A percentile compares a stretch with the other conserved stretches of the same genome.
phyloP scores from a whole-genome alignment of 1,140 invertebrate genomes.

The Littorina saxatilis region DNA sequence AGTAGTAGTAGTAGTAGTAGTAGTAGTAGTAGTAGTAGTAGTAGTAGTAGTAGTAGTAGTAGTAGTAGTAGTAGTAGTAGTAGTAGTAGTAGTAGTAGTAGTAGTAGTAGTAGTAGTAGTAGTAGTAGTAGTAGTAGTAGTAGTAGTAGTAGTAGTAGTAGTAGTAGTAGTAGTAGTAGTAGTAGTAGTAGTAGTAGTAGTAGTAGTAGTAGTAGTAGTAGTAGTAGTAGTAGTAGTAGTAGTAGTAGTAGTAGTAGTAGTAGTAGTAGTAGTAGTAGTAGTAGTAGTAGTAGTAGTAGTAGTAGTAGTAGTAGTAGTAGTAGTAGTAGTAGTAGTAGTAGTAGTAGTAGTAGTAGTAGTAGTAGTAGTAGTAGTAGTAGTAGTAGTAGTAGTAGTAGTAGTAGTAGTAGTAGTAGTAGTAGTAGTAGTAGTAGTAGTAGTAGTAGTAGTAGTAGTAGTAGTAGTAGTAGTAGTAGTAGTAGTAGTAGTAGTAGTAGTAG shows the following conservation, averaged over 20 bases:
- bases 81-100: constrained; percentile 10
- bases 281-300: constrained; percentile 10
- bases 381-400: constrained; percentile 10
- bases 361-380: constrained; percentile 10
- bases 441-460: constrained; percentile 10
- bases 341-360: constrained; percentile 10
- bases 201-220: constrained; percentile 10
- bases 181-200: constrained; percentile 10
- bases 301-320: constrained; percentile 10
- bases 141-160: constrained; percentile 7
- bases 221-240: constrained; percentile 10
- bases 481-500: constrained; percentile 10
- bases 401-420: constrained; percentile 10
- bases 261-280: constrained; percentile 10
- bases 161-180: constrained; percentile 10
- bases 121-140: constrained; percentile 10
- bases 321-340: constrained; percentile 10
- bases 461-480: constrained; percentile 10
- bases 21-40: constrained; percentile 3
- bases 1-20: background rate
- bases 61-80: constrained; percentile 20
- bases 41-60: background rate
- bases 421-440: constrained; percentile 10
- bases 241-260: constrained; percentile 10
- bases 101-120: constrained; percentile 10